Conservation (phyloP, 2,888 invertebrate genomes). For the Leucoptera coffeella region DNA sequence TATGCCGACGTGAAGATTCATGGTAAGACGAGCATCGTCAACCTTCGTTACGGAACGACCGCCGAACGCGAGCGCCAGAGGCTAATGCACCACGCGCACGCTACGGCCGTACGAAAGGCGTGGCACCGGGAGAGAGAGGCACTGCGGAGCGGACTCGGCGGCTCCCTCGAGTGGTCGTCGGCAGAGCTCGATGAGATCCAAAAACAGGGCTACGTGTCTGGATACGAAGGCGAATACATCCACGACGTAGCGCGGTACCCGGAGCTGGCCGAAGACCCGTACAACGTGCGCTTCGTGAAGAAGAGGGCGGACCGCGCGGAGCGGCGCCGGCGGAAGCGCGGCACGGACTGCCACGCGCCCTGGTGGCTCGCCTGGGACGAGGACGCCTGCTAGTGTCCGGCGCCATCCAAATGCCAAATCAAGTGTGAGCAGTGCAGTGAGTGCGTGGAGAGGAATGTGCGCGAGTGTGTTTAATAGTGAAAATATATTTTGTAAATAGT, state of each 20-base stretch:
- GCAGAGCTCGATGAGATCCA: constrained; percentile 84
- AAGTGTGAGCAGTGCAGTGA: constrained; percentile 24
- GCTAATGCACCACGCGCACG: constrained; percentile 83
- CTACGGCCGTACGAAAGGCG: constrained; percentile 81
- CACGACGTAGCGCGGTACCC: constrained; percentile 87
- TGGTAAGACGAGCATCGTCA: constrained; percentile 83
- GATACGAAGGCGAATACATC: constrained; percentile 87
- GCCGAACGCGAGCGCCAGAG: constrained; percentile 85
- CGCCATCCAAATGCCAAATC: constrained; percentile 50
- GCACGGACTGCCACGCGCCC: constrained; percentile 29
- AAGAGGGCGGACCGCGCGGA: constrained; percentile 68
- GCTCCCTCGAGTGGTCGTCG: constrained; percentile 78
- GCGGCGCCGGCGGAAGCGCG: constrained; percentile 67
- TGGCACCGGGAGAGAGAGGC: constrained; percentile 91
- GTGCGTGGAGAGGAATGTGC: constrained; percentile 22
- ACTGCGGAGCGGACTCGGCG: constrained; percentile 68
- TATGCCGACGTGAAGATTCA: constrained; percentile 87
- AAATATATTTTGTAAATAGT: constrained; percentile 51
- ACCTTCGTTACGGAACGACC: constrained; percentile 90
- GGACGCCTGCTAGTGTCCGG: constrained; percentile 40
- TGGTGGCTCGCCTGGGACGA: constrained; percentile 47
- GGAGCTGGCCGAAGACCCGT: constrained; percentile 92
- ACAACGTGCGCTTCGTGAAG: constrained; percentile 86
- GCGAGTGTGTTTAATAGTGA: constrained; percentile 25
- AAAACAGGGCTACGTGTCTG: constrained; percentile 75